These are phyloP conservation scores for Littorina saxatilis DNA, from an alignment of 1,140 invertebrate genomes.

Conservation along the genomic window DNA sequence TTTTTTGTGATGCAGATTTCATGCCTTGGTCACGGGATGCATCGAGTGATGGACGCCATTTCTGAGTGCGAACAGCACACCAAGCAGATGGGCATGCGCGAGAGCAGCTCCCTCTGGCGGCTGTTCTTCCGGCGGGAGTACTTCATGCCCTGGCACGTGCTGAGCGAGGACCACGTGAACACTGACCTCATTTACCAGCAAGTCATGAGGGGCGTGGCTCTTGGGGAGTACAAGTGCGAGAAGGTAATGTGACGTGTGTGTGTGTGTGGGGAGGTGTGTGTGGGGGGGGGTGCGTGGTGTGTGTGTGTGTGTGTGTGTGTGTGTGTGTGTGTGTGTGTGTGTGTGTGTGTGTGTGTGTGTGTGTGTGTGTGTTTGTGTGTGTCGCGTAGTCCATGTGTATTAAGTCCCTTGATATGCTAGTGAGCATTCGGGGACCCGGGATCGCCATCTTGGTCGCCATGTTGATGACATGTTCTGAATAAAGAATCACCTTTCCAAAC, in stretches of 20 bases:
- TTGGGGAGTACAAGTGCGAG: conserved; percentile 67
- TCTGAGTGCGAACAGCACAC: conserved; percentile 72
- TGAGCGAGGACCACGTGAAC: conserved; percentile 52
- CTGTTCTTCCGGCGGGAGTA: conserved; percentile 71
- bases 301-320: conserved; percentile 11
- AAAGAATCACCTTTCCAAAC: too few relatives aligned
- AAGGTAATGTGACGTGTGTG: conserved; percentile 44
- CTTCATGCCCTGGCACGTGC: conserved; percentile 69
- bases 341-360: not conserved
- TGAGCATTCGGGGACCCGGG: not conserved
- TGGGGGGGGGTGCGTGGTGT: too few relatives aligned
- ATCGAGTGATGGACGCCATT: conserved; percentile 72
- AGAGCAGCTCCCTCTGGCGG: conserved; percentile 69
- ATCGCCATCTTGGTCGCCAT: too few relatives aligned
- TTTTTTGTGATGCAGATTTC: too few relatives aligned
- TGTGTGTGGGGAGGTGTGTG: too few relatives aligned
- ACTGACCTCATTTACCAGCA: conserved; percentile 71
- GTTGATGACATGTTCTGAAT: too few relatives aligned
- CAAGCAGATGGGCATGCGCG: conserved; percentile 62
- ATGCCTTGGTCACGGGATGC: conserved; percentile 70
- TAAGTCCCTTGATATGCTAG: too few relatives aligned
- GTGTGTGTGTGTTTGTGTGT: too few relatives aligned
- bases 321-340: not conserved
- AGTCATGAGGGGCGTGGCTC: conserved; percentile 66
- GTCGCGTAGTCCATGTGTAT: too few relatives aligned